phyloP scores from a whole-genome alignment of 2,113 vertebrate species.

The Takifugu bimaculatus region DNA sequence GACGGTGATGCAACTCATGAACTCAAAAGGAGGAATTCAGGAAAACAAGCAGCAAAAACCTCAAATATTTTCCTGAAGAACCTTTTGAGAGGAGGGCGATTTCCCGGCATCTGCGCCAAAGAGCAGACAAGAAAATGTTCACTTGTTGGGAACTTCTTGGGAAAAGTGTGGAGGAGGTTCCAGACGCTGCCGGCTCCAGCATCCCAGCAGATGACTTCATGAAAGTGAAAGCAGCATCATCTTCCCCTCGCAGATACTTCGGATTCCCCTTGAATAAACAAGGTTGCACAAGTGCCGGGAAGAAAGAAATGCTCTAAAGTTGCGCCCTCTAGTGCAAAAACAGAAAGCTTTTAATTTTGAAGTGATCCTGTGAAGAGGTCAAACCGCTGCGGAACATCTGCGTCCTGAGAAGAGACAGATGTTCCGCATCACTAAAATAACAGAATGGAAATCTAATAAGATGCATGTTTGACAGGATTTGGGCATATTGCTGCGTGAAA shows the following conservation, averaged over 20 bases:
- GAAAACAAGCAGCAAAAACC: too few relatives aligned
- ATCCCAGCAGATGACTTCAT: constrained; percentile 34
- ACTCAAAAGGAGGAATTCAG: too few relatives aligned
- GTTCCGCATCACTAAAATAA: constrained; percentile 20
- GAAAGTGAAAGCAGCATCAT: constrained; percentile 12
- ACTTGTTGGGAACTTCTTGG: neutral
- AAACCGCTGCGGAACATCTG: constrained; percentile 27
- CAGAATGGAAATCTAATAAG: constrained; percentile 21
- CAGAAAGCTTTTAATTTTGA: constrained; percentile 5
- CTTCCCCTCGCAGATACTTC: constrained; percentile 5
- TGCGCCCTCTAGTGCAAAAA: neutral
- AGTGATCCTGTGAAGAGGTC: constrained; percentile 26
- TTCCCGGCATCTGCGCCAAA: neutral
- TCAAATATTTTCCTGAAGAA: too few relatives aligned
- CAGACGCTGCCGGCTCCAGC: neutral
- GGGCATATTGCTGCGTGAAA: constrained; percentile 6
- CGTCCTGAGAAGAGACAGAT: constrained; percentile 33
- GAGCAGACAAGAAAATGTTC: neutral
- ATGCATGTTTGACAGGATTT: constrained; percentile 19
- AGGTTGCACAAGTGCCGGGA: constrained; percentile 23
- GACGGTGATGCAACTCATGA: too few relatives aligned
- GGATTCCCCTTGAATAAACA: constrained; percentile 40
- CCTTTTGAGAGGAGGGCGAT: neutral
- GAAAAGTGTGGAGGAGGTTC: constrained; percentile 11
- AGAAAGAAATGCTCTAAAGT: constrained; percentile 31